phyloP scores from a whole-genome alignment of 1,140 invertebrate species.

The Penaeus vannamei region DNA sequence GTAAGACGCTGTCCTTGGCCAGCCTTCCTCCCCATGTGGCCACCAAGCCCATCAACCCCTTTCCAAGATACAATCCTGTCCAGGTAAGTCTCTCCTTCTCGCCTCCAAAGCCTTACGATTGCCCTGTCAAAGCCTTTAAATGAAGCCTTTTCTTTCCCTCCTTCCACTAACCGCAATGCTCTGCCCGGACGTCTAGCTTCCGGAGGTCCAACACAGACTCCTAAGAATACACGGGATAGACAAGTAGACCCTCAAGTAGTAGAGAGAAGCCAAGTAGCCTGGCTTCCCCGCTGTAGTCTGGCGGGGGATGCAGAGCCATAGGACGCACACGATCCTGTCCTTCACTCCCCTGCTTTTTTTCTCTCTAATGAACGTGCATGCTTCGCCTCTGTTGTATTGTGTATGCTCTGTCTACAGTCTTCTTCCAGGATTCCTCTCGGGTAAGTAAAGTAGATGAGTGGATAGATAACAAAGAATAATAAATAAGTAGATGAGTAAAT shows the following conservation, averaged over 20 bases:
- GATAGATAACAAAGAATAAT: too few species aligned
- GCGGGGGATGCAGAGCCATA: too few species aligned
- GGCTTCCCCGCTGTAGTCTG: neutral
- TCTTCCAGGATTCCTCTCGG: too few species aligned
- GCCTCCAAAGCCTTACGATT: neutral
- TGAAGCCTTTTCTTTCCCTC: too few species aligned
- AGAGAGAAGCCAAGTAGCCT: neutral
- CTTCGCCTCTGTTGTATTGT: too few species aligned
- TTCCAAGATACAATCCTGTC: slow-evolving; percentile 53
- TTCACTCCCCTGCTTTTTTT: too few species aligned
- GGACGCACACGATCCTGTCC: too few species aligned
- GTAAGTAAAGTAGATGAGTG: too few species aligned
- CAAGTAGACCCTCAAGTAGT: neutral
- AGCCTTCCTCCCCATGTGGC: slow-evolving; percentile 44
- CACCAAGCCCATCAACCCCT: slow-evolving; percentile 47
- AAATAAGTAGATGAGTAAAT: too few species aligned
- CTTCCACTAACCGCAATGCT: neutral
- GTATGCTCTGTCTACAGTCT: too few species aligned
- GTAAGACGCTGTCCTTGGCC: neutral
- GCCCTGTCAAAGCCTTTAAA: too few species aligned
- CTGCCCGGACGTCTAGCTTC: neutral
- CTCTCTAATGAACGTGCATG: too few species aligned
- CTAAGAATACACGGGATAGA: neutral
- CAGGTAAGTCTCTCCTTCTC: slow-evolving; percentile 47
- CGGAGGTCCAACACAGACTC: neutral